These are phyloP conservation scores for Drosophila athabasca DNA, from an alignment of 1,140 invertebrate species.

Conservation along the genomic window DNA sequence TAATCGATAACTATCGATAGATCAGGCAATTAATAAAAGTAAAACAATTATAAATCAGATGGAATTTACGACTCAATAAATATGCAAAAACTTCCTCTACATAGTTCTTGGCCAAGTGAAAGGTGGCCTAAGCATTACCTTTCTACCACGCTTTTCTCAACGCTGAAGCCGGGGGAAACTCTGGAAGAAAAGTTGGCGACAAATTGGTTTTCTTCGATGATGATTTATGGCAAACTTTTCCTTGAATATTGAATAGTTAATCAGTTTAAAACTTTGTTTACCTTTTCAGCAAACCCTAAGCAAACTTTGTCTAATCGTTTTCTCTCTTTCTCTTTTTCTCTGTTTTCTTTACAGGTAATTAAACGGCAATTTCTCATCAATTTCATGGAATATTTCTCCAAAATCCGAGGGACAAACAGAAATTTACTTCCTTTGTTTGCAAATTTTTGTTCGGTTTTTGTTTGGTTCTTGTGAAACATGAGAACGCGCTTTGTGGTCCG, in stretches of 20 bases:
- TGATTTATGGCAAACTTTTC: conserved; percentile 1
- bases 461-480: conserved; percentile 55
- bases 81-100: too few species aligned
- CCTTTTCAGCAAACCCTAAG: not conserved
- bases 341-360: conserved; percentile 67
- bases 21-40: too few species aligned
- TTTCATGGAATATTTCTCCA: conserved; percentile 51
- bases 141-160: too few species aligned
- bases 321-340: conserved; percentile 33
- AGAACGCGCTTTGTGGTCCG: conserved; percentile 62
- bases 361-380: conserved; percentile 56
- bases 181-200: not conserved
- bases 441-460: conserved; percentile 38
- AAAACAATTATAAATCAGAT: too few species aligned
- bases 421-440: conserved; percentile 57
- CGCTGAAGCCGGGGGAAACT: too few species aligned
- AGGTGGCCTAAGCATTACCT: too few species aligned
- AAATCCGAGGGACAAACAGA: conserved; percentile 32
- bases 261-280: conserved; percentile 23
- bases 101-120: too few species aligned
- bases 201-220: not conserved
- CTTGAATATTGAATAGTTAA: conserved; percentile 9
- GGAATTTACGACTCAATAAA: too few species aligned
- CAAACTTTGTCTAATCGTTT: conserved; percentile 46
- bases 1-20: too few species aligned